phyloP scores from a whole-genome alignment of 2,888 invertebrate genomes.

The Andrena flavipes region DNA sequence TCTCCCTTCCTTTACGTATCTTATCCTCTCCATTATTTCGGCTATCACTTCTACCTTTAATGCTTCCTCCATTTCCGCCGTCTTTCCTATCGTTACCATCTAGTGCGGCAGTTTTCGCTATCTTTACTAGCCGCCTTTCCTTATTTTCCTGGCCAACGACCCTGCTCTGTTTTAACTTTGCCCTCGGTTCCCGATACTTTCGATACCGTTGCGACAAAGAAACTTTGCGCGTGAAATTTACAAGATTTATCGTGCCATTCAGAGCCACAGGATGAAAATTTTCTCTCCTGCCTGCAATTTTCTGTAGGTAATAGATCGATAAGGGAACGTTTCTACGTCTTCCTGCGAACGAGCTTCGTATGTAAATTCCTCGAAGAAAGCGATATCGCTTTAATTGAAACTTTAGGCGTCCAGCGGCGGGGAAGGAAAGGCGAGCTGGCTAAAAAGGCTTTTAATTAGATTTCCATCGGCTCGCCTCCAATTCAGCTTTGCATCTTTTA shows the following conservation, averaged over 20 bases:
- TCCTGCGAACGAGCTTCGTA: not conserved
- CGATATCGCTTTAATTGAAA: slow-evolving; percentile 8
- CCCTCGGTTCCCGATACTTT: not conserved
- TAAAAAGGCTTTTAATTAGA: slow-evolving; percentile 7
- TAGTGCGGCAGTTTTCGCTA: not conserved
- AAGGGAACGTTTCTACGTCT: not conserved
- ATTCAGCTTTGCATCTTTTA: not conserved
- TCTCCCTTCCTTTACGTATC: not conserved
- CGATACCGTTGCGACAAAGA: not conserved
- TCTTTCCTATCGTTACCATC: not conserved
- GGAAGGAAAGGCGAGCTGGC: not conserved
- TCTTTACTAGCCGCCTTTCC: not conserved
- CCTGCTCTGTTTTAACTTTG: not conserved
- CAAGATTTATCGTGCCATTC: not conserved
- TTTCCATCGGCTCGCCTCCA: not conserved
- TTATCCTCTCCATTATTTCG: not conserved
- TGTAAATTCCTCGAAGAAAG: not conserved
- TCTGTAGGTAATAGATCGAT: not conserved
- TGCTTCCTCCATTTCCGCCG: not conserved
- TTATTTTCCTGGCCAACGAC: not conserved
- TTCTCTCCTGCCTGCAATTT: not conserved
- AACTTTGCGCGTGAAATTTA: slow-evolving; percentile 1
- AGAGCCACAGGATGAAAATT: not conserved
- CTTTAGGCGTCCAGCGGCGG: not conserved
- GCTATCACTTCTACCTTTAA: not conserved